Evolutionary conservation across 2,888 invertebrate genomes (phyloP).

Genomic region (Noctua fimbriata): DNA sequence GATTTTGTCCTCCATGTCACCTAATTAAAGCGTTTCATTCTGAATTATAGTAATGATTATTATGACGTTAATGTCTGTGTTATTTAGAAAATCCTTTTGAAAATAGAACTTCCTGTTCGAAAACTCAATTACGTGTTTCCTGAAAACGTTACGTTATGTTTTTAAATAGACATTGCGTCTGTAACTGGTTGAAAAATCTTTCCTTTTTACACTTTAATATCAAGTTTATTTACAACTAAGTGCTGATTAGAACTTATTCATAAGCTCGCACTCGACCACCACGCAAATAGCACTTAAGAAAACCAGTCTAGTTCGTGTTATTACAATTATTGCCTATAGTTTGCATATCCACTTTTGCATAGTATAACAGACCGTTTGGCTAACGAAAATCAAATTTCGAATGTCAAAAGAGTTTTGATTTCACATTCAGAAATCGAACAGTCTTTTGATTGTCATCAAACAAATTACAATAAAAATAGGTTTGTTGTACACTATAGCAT

Average conservation of each 20-base stretch:
- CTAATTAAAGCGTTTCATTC: slow-evolving; percentile 50
- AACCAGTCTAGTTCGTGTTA: not conserved
- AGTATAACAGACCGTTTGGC: not conserved
- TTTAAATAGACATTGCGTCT: slow-evolving; percentile 35
- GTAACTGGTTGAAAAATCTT: not conserved
- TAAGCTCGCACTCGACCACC: slow-evolving; percentile 6
- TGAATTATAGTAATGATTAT: slow-evolving; percentile 56
- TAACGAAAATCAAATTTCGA: not conserved
- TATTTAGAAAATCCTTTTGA: slow-evolving; percentile 38
- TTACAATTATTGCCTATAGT: not conserved
- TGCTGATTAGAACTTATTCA: slow-evolving; percentile 17
- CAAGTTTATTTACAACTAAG: slow-evolving; percentile 20
- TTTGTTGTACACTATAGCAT: slow-evolving; percentile 18
- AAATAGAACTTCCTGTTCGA: slow-evolving; percentile 27
- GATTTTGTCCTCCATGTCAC: slow-evolving; percentile 41
- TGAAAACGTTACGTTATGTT: slow-evolving; percentile 10
- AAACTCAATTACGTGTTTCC: slow-evolving; percentile 24
- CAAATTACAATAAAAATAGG: not conserved
- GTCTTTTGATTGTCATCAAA: not conserved
- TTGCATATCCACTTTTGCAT: not conserved
- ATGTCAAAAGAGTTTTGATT: not conserved
- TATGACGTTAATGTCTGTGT: slow-evolving; percentile 37
- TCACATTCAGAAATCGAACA: not conserved
- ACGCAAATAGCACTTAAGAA: not conserved
- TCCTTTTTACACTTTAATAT: not conserved